These are phyloP conservation scores for Psix sp. DNA, from an alignment of 1,140 invertebrate genomes.

Conservation along the genomic window DNA sequence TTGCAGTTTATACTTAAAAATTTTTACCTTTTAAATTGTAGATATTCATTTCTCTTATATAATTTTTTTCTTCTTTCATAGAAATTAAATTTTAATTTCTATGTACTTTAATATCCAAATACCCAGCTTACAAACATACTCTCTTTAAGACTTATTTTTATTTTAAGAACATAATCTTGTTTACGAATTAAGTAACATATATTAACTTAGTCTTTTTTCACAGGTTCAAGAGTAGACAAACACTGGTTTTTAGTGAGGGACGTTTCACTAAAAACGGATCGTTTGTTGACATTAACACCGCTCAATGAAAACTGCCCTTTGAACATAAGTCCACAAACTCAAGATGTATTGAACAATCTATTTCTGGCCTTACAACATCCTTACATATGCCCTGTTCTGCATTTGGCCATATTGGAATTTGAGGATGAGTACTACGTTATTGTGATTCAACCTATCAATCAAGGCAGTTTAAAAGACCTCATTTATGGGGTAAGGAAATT, in stretches of 20 bases:
- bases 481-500: slow-evolving; percentile 85
- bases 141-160: too few species aligned
- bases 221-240: slow-evolving; percentile 88
- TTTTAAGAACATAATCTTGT: too few species aligned
- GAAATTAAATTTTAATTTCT: too few species aligned
- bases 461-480: slow-evolving; percentile 91
- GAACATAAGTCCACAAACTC: slow-evolving; percentile 75
- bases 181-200: too few species aligned
- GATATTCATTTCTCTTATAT: too few species aligned
- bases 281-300: slow-evolving; percentile 87
- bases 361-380: slow-evolving; percentile 92
- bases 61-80: too few species aligned
- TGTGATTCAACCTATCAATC: slow-evolving; percentile 88
- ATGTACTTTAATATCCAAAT: too few species aligned
- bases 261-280: slow-evolving; percentile 86
- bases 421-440: slow-evolving; percentile 80
- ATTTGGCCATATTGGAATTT: slow-evolving; percentile 83
- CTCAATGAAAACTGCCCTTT: slow-evolving; percentile 79
- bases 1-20: too few species aligned
- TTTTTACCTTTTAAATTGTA: too few species aligned
- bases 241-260: slow-evolving; percentile 93
- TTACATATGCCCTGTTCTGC: slow-evolving; percentile 92
- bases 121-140: too few species aligned
- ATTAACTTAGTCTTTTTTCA: slow-evolving; percentile 45
- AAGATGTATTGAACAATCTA: slow-evolving; percentile 85